Conservation (phyloP, 2,888 invertebrate genomes). For the Drosophila cracens region DNA sequence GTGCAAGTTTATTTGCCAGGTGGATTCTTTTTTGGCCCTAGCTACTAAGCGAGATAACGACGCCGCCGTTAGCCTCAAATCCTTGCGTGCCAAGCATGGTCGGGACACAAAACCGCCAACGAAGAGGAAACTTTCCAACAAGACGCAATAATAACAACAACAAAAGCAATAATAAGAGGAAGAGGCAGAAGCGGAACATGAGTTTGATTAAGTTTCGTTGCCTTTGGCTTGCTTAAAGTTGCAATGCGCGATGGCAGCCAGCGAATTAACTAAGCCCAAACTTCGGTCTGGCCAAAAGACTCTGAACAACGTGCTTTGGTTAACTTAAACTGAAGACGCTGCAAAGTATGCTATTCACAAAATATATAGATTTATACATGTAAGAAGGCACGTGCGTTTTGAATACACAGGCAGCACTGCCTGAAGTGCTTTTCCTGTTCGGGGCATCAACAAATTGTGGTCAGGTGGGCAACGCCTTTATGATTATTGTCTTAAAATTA, state of each 20-base stretch:
- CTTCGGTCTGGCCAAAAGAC: conserved; percentile 35
- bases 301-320: conserved; percentile 61
- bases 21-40: conserved; percentile 37
- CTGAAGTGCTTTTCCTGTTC: background rate
- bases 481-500: conserved; percentile 80
- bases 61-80: conserved; percentile 35
- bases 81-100: conserved; percentile 59
- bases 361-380: conserved; percentile 4
- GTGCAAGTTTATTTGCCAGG: conserved; percentile 67
- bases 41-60: conserved; percentile 64
- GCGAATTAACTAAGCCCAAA: conserved; percentile 70
- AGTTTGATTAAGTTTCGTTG: conserved; percentile 76
- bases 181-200: conserved; percentile 25
- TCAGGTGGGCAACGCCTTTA: conserved; percentile 64
- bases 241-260: conserved; percentile 50
- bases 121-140: conserved; percentile 37
- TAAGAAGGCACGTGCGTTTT: conserved; percentile 54
- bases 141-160: conserved; percentile 24
- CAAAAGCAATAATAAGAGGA: conserved; percentile 23
- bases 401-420: conserved; percentile 35
- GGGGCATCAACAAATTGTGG: conserved; percentile 37
- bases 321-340: conserved; percentile 48
- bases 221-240: conserved; percentile 66
- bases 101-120: conserved; percentile 2
- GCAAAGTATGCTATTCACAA: conserved; percentile 64